Conservation (phyloP, 2,888 invertebrate genomes). For the Rhopalosiphum nymphaeae region DNA sequence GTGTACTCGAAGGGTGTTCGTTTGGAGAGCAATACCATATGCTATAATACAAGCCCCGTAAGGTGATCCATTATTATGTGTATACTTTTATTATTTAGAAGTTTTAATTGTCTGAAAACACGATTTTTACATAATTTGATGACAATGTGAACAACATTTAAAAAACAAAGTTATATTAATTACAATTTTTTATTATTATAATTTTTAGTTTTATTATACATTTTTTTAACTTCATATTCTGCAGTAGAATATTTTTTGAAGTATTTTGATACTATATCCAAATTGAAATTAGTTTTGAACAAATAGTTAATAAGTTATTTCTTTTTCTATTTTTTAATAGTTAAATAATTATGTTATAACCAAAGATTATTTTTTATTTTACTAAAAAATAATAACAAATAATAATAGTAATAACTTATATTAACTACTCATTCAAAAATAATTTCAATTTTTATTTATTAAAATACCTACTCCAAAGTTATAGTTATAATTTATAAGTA, state of each 20-base stretch:
- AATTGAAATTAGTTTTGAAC: not conserved
- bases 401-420: no score
- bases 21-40: not conserved
- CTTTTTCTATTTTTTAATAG: no score
- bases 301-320: no score
- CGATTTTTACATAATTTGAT: not conserved
- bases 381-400: no score
- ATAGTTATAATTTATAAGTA: not conserved
- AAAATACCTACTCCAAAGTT: no score
- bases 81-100: not conserved
- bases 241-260: not conserved
- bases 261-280: not conserved
- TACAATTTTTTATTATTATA: not conserved
- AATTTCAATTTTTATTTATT: no score
- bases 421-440: no score
- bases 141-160: not conserved
- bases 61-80: not conserved
- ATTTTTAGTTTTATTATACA: not conserved
- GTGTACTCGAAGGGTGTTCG: not conserved
- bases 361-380: no score
- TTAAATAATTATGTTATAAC: no score
- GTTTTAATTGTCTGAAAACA: not conserved
- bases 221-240: not conserved
- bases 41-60: not conserved
- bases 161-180: not conserved